Evolutionary conservation across 2,888 invertebrate genomes (phyloP).

Genomic region (Calliscelio sp.): DNA sequence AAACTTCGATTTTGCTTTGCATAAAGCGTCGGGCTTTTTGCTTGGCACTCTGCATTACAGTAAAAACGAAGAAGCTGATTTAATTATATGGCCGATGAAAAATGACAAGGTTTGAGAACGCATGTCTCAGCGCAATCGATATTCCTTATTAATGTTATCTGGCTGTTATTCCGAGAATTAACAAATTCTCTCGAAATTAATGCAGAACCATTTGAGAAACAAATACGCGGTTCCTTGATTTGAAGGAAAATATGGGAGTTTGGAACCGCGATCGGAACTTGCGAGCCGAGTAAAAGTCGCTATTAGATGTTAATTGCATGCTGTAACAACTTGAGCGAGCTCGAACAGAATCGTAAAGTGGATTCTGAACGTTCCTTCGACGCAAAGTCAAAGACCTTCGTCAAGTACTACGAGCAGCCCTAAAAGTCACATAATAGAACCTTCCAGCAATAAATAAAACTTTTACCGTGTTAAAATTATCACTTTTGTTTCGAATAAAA

Average conservation of each 20-base stretch:
- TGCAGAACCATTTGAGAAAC: no score
- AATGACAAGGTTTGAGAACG: background rate
- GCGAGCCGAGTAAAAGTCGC: slow-evolving; percentile 42
- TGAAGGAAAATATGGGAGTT: slow-evolving; percentile 29
- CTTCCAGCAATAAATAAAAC: slow-evolving; percentile 46
- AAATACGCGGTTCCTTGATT: slow-evolving; percentile 25
- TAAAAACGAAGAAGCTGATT: background rate
- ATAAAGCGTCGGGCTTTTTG: slow-evolving; percentile 4
- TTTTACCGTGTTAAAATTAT: slow-evolving; percentile 42
- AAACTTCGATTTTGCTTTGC: slow-evolving; percentile 29
- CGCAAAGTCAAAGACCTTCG: slow-evolving; percentile 50
- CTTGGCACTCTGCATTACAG: slow-evolving; percentile 1
- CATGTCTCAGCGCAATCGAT: no score
- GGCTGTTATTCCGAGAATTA: no score
- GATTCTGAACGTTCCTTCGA: slow-evolving; percentile 43
- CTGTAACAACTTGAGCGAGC: slow-evolving; percentile 58
- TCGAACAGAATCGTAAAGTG: slow-evolving; percentile 58
- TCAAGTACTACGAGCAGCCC: slow-evolving; percentile 29
- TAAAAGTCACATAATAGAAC: slow-evolving; percentile 44
- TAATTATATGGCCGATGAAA: background rate
- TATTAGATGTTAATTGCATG: slow-evolving; percentile 67
- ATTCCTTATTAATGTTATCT: no score
- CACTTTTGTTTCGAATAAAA: slow-evolving; percentile 32
- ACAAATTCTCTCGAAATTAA: no score
- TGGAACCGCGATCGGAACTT: slow-evolving; percentile 30